Percentiles rank a stretch among this genome's conserved stretches.
Conservation (phyloP, 2,113 vertebrate genomes). For the Murina feae region DNA sequence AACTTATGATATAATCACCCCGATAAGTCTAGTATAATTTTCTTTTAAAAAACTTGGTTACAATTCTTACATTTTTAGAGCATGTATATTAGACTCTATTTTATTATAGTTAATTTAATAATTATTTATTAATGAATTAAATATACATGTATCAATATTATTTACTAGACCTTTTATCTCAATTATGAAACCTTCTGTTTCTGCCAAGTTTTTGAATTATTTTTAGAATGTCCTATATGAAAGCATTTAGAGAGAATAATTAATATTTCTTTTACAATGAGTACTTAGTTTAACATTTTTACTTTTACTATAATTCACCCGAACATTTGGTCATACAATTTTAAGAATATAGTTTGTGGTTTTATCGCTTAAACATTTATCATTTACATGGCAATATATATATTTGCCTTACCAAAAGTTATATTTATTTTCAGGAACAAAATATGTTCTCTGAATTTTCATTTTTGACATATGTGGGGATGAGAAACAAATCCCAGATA, state of each 20-base stretch:
- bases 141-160: neutral
- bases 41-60: neutral
- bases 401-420: neutral
- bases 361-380: neutral
- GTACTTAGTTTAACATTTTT: conserved; percentile 5
- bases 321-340: neutral
- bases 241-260: conserved; percentile 5
- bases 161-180: neutral
- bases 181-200: conserved; percentile 19
- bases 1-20: neutral
- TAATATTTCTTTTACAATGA: neutral
- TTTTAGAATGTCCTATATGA: neutral
- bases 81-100: neutral
- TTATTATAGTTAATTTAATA: neutral
- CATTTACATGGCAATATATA: neutral
- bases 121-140: conserved; percentile 19
- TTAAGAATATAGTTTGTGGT: conserved; percentile 31
- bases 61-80: neutral
- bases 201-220: neutral
- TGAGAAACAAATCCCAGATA: neutral
- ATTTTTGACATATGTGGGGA: neutral
- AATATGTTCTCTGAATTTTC: neutral
- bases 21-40: neutral
- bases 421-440: neutral
- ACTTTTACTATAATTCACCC: neutral